Evolutionary conservation across 2,888 invertebrate genomes (phyloP), one percentile per base, ranked within the genome.

Genomic region (Harpalus rufipes): DNA sequence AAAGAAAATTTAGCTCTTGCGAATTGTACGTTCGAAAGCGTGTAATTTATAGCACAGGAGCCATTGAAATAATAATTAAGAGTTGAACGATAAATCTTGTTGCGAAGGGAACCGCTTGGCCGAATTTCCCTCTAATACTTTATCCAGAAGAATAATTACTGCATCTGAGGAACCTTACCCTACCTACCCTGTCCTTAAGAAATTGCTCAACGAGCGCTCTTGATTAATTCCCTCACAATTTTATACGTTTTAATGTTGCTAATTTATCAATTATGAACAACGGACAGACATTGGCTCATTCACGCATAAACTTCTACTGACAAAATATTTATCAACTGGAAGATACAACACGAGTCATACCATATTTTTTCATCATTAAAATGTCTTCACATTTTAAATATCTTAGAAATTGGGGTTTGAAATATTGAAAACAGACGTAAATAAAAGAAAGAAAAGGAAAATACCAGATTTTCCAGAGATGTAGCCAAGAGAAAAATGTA

Each of bases 41-140:
- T 14, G 51, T 39, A 84, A 84, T 84, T 84, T 84, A 84, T 84
- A 39, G 56, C 80, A 80, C 72, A 59, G 72, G 32, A 80, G 80
- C 63, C 84, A 84, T 84, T 84, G 85, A 80, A 85, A 85, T 85
- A 85, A 85, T 85, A 85, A 85, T 85, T 85, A 85, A 85, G 85
- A 65, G 85, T 72, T 79, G 80, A 80, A 72, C 85, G 80, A 85
- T 85, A 85, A 85, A 85, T 85, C 84, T 84, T 61, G 51, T 39
- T 32, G 85, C 80, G 80, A 68, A 85, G 84, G 84, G 68, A 85
- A 85, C 58, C 68, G 79, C 84, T 80, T 85, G 59, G 61, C 80
- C 68, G 84, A 84, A 85, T 85, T 80, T 85, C 85, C 80, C 80
- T 80, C 85, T 85, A 85, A 85, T 85, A 85, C 85, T 85, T 85